Evolutionary conservation across 2,888 invertebrate species (phyloP), one percentile per base, ranked within the genome.

Genomic region (Protodeltote pygarga): DNA sequence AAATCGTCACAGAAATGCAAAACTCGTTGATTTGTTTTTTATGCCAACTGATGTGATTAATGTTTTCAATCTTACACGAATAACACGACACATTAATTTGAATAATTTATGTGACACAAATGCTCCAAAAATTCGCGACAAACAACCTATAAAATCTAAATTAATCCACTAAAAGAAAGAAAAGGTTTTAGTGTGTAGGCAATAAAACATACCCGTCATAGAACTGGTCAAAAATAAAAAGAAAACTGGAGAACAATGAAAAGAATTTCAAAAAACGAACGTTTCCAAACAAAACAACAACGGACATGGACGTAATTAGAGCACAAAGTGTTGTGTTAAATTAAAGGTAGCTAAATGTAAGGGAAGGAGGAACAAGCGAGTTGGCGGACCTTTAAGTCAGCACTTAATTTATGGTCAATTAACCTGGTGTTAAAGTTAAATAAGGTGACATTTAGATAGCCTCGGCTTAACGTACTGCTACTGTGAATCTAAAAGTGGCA

Each of bases 351-450:
- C 65, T 66, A 65, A 76, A 68, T 65, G 67, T 70, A 68, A 69
- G 62, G 53, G 61, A 70, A 65, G 64, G 61, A 65, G 58, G 62
- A 73, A 78, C 79, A 81, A 81, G 84, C 77, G 76, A 79, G 73
- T 72, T 76, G 74, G 77, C 74, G 73, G 83, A 81, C 81, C 82
- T 85, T 85, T 84, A 84, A 85, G 83, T 84, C 83, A 79, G 78
- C 79, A 81, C 82, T 85, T 85, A 89, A 90, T 90, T 91, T 89
- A 90, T 88, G 77, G 85, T 86, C 89, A 90, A 89, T 89, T 90
- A 90, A 87, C 86, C 79, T 77, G 77, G 81, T 88, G 87, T 89
- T 86, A 87, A 77, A 84, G 83, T 85, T 81, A 83, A 86, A 85
- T 86, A 85, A 84, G 82, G 84, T 82, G 83, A 85, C 87, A 83